Evolutionary conservation across 2,888 invertebrate genomes (phyloP), one percentile per base, ranked within the genome.

Genomic region (Tetragonula carbonaria): DNA sequence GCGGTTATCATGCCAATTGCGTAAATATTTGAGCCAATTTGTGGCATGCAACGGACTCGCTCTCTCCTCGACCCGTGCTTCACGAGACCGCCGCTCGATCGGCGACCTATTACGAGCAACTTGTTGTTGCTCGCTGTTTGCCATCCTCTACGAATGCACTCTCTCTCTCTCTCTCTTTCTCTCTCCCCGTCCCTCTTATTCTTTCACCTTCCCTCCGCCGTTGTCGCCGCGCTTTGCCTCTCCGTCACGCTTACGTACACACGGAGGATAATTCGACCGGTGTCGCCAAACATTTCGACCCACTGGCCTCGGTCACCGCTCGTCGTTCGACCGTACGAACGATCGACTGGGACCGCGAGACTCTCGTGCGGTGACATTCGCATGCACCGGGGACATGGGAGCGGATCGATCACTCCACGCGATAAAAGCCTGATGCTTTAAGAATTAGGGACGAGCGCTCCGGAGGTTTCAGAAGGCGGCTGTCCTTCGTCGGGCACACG

Each of bases 1-100:
- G 93, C 89, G 93, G 93, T 93, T 94, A 93, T 94, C 94, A 93
- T 93, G 92, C 90, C 94, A 94, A 94, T 94, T 94, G 94, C 93
- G 93, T 93, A 94, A 94, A 94, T 93, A 93, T 94, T 94, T 93
- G 92, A 91, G 89, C 90, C 93, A 94, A 93, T 94, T 94, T 94
- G 92, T 91, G 91, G 92, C 94, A 94, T 93, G 94, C 94, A 90
- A 94, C 91, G 87, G 87, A 87, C 86, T 85, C 82, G 78, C 85
- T 88, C 82, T 89, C 86, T 89, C 86, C 86, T 88, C 90, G 82
- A 85, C 82, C 85, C 79, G 77, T 75, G 62, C 85, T 86, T 76
- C 75, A 57, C 83, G 81, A 88, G 87, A 88, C 84, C 85, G 73
- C 85, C 84, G 81, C 79, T 84, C 87, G 90, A 89, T 90, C 87